phyloP scores from a whole-genome alignment of 1,140 invertebrate genomes.

The Bactericera cockerelli region DNA sequence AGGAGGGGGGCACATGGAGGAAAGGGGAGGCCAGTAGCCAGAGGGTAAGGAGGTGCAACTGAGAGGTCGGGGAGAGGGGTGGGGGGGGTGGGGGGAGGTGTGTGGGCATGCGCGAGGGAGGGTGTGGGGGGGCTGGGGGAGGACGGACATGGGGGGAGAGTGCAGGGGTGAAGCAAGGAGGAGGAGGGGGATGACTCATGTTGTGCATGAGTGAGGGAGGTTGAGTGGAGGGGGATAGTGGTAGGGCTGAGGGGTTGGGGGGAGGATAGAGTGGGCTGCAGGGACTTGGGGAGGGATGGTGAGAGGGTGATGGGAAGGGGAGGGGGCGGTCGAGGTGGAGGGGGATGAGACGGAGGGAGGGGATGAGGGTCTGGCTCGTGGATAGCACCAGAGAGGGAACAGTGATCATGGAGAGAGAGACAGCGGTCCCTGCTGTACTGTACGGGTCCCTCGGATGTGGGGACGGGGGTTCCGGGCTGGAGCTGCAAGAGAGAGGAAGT shows the following conservation, averaged over 20 bases:
- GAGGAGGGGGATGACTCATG: not conserved
- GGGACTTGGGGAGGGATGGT: not conserved
- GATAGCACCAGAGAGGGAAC: not conserved
- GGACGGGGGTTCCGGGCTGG: too few species aligned
- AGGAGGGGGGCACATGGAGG: not conserved
- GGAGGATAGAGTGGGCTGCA: not conserved
- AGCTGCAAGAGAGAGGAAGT: too few species aligned
- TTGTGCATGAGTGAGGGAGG: too few species aligned
- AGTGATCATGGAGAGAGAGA: not conserved
- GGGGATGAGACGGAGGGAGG: not conserved
- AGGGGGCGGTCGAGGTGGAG: not conserved
- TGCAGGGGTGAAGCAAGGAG: not conserved
- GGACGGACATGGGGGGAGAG: not conserved
- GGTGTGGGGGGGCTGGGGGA: not conserved
- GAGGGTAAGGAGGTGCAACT: not conserved
- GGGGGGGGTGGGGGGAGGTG: not conserved
- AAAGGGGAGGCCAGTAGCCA: not conserved
- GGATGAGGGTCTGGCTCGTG: not conserved
- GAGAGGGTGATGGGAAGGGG: not conserved
- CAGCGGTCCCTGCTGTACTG: too few species aligned
- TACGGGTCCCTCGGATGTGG: too few species aligned
- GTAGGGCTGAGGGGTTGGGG: not conserved
- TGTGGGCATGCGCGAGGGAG: not conserved
- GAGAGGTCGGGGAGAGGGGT: not conserved
- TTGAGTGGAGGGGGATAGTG: not conserved